phyloP scores from a whole-genome alignment of 2,888 invertebrate species.

The Nephrocerus scutellatus region DNA sequence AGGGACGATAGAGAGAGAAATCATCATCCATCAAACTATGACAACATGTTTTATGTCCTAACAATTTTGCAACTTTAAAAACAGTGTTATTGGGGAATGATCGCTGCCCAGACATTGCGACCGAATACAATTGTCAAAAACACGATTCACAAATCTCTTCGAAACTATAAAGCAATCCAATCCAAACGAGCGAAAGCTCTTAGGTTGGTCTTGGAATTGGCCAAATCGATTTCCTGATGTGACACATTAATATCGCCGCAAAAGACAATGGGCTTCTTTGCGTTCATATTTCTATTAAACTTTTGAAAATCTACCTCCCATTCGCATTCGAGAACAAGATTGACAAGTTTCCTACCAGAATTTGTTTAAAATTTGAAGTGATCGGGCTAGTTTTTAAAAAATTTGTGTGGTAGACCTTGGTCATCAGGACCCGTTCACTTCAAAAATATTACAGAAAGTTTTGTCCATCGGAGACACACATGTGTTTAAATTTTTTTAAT shows the following conservation, averaged over 20 bases:
- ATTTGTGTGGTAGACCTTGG: too few species aligned
- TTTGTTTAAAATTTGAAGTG: too few species aligned
- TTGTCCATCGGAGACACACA: too few species aligned
- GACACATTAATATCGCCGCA: constrained; percentile 95
- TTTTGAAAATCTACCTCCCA: constrained; percentile 78
- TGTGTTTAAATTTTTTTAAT: too few species aligned
- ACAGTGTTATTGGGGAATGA: constrained; percentile 82
- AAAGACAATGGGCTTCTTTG: constrained; percentile 83
- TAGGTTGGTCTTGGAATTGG: constrained; percentile 83
- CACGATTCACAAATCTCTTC: constrained; percentile 60
- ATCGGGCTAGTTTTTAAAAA: too few species aligned
- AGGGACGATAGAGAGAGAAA: too few species aligned
- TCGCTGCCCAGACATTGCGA: constrained; percentile 80
- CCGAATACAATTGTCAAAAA: constrained; percentile 77
- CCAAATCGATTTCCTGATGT: constrained; percentile 85
- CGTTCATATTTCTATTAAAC: constrained; percentile 67
- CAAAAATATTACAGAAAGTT: too few species aligned
- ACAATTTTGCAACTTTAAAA: constrained; percentile 52
- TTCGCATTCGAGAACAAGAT: constrained; percentile 72
- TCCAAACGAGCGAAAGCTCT: constrained; percentile 93
- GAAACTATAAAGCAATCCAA: constrained; percentile 89
- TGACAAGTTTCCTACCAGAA: constrained; percentile 75
- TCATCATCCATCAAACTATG: too few species aligned
- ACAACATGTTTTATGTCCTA: too few species aligned
- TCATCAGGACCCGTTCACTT: too few species aligned